Percentiles rank a stretch among this genome's conserved stretches.
Conservation (phyloP, 2,113 vertebrate species). For the Montifringilla adamsi region DNA sequence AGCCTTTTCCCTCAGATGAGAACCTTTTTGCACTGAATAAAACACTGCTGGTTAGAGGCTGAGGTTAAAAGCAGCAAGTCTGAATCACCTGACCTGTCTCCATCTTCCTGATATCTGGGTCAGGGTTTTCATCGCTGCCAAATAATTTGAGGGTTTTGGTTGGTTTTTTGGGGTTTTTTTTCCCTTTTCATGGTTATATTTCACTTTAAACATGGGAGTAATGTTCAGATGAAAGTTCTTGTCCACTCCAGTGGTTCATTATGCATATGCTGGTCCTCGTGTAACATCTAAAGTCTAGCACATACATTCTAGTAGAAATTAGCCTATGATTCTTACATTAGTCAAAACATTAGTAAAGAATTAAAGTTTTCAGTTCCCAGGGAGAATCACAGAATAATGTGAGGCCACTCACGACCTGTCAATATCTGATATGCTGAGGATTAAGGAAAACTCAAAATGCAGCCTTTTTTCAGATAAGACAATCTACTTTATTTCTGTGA, state of each 20-base stretch:
- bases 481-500: background rate
- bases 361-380: background rate
- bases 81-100: background rate
- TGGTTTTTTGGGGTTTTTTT: background rate
- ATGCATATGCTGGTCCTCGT: background rate
- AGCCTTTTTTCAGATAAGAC: background rate
- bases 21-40: background rate
- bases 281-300: background rate
- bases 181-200: background rate
- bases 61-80: background rate
- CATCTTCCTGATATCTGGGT: accelerated
- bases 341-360: background rate
- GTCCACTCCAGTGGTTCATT: background rate
- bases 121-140: background rate
- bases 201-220: background rate
- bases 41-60: background rate
- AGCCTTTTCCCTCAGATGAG: background rate
- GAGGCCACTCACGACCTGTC: background rate
- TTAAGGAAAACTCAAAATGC: background rate
- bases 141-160: background rate
- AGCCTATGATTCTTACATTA: background rate
- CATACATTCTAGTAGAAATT: background rate
- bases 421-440: background rate
- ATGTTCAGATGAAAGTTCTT: background rate
- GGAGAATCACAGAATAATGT: background rate